Percentiles rank a stretch among this genome's conserved stretches.
These are phyloP conservation scores for Neuroscelio doddi DNA, from an alignment of 2,888 invertebrate genomes.

Conservation along the genomic window DNA sequence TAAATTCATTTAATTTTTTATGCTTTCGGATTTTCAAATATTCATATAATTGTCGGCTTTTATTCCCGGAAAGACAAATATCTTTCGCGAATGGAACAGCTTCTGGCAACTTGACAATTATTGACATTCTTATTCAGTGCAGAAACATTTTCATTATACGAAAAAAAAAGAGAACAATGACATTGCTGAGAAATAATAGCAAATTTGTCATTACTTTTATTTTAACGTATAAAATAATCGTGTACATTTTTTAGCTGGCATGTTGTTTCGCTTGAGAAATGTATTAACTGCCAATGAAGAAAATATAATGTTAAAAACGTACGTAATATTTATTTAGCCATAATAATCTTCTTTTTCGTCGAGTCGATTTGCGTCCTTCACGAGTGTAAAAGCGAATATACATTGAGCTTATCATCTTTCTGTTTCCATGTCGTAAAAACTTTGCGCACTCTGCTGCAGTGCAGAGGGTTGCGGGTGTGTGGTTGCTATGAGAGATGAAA, in stretches of 20 bases:
- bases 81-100: background rate
- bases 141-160: no score
- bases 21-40: background rate
- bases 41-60: background rate
- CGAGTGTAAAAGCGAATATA: slow-evolving; percentile 11
- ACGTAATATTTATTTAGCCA: no score
- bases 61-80: background rate
- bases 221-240: no score
- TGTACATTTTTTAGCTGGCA: no score
- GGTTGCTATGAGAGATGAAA: slow-evolving; percentile 15
- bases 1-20: no score
- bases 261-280: no score
- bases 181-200: no score
- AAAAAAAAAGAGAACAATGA: no score
- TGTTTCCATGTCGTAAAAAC: slow-evolving; percentile 33
- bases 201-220: no score
- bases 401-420: slow-evolving; percentile 29
- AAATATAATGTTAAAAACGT: no score
- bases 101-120: slow-evolving; percentile 6
- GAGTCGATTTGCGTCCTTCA: background rate
- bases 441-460: slow-evolving; percentile 46
- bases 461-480: slow-evolving; percentile 37
- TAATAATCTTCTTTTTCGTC: no score
- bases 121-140: slow-evolving; percentile 3
- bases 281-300: no score